These are phyloP conservation scores for Ageneiosus marmoratus DNA, from an alignment of 2,113 vertebrate genomes.

Conservation along the genomic window DNA sequence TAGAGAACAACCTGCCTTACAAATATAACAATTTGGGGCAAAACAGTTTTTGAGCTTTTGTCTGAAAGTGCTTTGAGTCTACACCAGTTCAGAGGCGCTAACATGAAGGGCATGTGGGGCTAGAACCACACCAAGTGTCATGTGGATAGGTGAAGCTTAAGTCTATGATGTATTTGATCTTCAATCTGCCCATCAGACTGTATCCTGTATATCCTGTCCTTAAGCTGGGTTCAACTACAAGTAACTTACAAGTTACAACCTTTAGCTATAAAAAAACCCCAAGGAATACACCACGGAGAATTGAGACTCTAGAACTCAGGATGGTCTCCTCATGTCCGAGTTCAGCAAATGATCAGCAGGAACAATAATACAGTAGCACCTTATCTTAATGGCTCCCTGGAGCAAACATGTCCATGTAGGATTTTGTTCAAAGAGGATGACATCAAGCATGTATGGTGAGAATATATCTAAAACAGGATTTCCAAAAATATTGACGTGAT, in stretches of 20 bases:
- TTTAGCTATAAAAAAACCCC: background rate
- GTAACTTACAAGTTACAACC: background rate
- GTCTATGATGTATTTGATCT: no score
- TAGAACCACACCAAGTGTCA: no score
- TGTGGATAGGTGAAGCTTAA: no score
- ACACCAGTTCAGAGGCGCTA: no score
- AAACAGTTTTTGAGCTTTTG: no score
- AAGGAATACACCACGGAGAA: background rate
- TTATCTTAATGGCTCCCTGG: background rate
- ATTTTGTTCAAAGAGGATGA: background rate
- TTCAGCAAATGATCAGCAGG: background rate
- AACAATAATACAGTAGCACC: background rate
- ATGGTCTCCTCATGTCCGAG: background rate
- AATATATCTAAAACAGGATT: slow-evolving; percentile 3
- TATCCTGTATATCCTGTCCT: background rate
- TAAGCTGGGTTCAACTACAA: background rate
- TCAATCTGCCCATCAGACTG: background rate
- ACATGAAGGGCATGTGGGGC: no score
- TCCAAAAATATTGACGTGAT: slow-evolving; percentile 11
- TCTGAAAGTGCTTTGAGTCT: no score
- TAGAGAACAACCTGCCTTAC: no score
- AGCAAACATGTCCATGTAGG: background rate
- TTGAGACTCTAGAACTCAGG: background rate
- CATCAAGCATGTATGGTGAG: background rate
- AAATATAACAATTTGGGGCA: no score